Base-by-base conservation (phyloP, 2,888 invertebrate genomes). In the Habrosyne pyritoides region DNA sequence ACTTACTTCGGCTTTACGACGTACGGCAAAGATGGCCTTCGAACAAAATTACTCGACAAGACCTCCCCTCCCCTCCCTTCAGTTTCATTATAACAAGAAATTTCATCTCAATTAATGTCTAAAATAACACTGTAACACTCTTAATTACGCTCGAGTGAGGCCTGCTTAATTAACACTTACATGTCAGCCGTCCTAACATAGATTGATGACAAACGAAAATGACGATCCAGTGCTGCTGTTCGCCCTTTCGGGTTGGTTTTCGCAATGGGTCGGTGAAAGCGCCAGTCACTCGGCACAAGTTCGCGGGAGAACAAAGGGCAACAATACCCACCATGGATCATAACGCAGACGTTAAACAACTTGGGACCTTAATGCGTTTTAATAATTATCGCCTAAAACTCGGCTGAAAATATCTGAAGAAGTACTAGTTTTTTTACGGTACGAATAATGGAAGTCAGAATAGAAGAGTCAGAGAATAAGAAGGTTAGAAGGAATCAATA, bases 181-280 rank as follows among this genome's bases (percentile, higher is more conserved):
- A 89, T 91, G 91, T 91, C 91, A 90, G 87, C 81, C 79, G 75
- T 79, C 81, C 85, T 91, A 91, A 92, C 91, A 88, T 90, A 91
- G 92, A 92, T 92, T 92, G 92, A 92, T 92, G 91, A 91, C 91
- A 91, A 87, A 88, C 86, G 89, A 90, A 88, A 90, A 90, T 92
- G 92, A 91, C 91, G 91, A 89, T 83, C 83, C 83, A 70, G 81
- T 83, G 79, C 80, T 83, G 79, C 80, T 79, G 81, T 82, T 78
- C 73, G 77, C 84, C 83, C 84, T 81, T 83, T 84, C 71, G 83
- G 81, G 79, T 77, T 82, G 84, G 79, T 81, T 81, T 81, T 84
- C 63, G 75, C 74, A 77, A 75, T 75, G 81, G 77, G 75, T 72
- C 63, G 65, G 76, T 57, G 73, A 90, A 91, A 91, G 76, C 81